Conservation (phyloP, 2,113 vertebrate species). For the Onychostoma macrolepis region DNA sequence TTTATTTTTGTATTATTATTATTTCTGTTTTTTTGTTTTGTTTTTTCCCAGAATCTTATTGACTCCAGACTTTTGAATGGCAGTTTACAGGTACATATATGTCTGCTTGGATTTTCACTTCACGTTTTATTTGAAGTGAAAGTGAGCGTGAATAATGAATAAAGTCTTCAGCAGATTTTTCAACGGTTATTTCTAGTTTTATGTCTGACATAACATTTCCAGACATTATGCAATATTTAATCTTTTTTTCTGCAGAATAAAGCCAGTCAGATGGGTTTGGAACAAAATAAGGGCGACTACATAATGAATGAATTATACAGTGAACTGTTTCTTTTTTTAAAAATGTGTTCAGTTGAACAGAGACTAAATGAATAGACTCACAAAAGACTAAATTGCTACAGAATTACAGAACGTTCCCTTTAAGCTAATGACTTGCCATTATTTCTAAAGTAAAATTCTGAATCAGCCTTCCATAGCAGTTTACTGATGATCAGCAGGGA, state of each 20-base stretch:
- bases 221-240: not conserved
- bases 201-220: not conserved
- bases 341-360: not conserved
- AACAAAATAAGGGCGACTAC: not conserved
- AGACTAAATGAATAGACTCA: not conserved
- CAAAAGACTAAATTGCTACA: not conserved
- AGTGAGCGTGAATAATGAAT: no score
- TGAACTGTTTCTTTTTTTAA: not conserved
- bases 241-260: not conserved
- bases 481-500: conserved; percentile 20
- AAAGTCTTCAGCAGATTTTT: no score
- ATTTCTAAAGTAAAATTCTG: not conserved
- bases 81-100: no score
- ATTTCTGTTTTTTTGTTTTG: no score
- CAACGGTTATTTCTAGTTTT: not conserved
- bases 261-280: not conserved
- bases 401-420: not conserved
- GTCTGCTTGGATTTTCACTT: no score
- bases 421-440: not conserved
- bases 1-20: no score
- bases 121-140: no score
- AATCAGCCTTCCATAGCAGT: conserved; percentile 14
- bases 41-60: no score
- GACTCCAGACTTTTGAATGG: no score
- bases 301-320: not conserved